Percentiles rank a stretch among this genome's conserved stretches.
These are phyloP conservation scores for Montipora foliosa DNA, from an alignment of 64 coral and sea anemone species.

Conservation along the genomic window DNA sequence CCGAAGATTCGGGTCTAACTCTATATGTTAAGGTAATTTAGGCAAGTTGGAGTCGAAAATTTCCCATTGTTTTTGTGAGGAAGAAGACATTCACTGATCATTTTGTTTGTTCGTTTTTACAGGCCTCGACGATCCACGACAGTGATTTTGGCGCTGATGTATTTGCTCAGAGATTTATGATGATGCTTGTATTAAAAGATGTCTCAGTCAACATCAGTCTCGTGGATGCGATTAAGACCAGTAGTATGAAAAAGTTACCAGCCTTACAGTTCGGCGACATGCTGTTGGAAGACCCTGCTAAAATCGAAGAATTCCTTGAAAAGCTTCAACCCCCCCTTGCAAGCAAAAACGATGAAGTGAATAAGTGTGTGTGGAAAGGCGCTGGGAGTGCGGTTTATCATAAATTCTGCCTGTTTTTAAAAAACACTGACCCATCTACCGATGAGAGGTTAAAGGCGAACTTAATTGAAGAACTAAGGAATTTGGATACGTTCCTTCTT, in stretches of 20 bases:
- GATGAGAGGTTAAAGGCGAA: conserved; percentile 10
- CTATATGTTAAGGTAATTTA: conserved; percentile 33
- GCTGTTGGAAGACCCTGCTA: neutral
- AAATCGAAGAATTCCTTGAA: conserved; percentile 16
- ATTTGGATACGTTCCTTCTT: conserved; percentile 44
- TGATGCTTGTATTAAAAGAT: conserved; percentile 53
- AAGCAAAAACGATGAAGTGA: neutral
- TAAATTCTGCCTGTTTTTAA: conserved; percentile 3
- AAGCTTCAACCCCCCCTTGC: neutral
- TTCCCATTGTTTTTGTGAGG: neutral
- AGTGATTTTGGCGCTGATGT: conserved; percentile 14
- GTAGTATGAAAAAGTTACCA: conserved; percentile 16
- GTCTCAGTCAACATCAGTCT: conserved; percentile 22
- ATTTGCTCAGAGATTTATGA: conserved; percentile 59
- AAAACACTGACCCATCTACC: conserved; percentile 12
- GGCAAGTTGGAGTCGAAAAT: neutral
- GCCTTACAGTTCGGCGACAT: neutral
- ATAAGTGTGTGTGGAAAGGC: neutral
- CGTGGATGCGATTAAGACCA: conserved; percentile 35
- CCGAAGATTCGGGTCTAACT: conserved; percentile 11
- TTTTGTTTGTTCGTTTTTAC: conserved; percentile 31
- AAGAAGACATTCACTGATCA: neutral
- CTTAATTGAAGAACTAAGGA: conserved; percentile 8
- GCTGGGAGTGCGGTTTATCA: conserved; percentile 19
- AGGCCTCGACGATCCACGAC: conserved; percentile 39